Percentiles rank a stretch among this genome's conserved stretches.
Conservation (phyloP, 2,888 invertebrate genomes). For the Drosophila bunnanda region DNA sequence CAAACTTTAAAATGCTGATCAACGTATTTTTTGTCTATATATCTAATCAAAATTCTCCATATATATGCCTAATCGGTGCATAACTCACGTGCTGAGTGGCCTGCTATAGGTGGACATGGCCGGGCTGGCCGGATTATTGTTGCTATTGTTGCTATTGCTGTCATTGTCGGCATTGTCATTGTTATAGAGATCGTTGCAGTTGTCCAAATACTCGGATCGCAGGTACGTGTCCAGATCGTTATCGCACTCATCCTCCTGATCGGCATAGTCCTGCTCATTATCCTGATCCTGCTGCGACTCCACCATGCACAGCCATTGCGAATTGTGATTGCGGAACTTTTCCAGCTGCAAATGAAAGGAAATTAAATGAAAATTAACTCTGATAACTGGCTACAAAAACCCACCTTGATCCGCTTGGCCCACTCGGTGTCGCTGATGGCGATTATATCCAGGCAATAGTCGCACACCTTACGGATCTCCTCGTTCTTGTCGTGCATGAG, state of each 20-base stretch:
- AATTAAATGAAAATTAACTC: not conserved
- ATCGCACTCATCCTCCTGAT: conserved; percentile 85
- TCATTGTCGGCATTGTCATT: conserved; percentile 82
- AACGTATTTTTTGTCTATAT: too few relatives aligned
- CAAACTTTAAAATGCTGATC: too few relatives aligned
- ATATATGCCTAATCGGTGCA: not conserved
- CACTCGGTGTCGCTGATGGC: conserved; percentile 96
- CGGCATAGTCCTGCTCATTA: conserved; percentile 85
- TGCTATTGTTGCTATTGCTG: conserved; percentile 80
- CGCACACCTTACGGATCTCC: conserved; percentile 96
- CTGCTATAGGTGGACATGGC: conserved; percentile 85
- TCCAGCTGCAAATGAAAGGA: conserved; percentile 86
- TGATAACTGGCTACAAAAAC: not conserved
- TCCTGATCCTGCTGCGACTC: conserved; percentile 88
- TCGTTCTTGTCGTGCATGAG: conserved; percentile 98
- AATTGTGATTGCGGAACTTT: conserved; percentile 98
- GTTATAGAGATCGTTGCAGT: conserved; percentile 85
- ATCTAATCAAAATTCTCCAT: not conserved
- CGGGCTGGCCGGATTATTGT: conserved; percentile 82
- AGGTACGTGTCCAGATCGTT: conserved; percentile 91
- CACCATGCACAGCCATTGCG: conserved; percentile 99
- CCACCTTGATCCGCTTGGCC: conserved; percentile 95
- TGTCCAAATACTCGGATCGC: conserved; percentile 89
- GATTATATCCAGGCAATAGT: conserved; percentile 97
- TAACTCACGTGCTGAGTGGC: conserved; percentile 85